Evolutionary conservation across 1,140 invertebrate species (phyloP), one percentile per base, ranked within the genome.

Genomic region (Phymorhynchus buccinoides): DNA sequence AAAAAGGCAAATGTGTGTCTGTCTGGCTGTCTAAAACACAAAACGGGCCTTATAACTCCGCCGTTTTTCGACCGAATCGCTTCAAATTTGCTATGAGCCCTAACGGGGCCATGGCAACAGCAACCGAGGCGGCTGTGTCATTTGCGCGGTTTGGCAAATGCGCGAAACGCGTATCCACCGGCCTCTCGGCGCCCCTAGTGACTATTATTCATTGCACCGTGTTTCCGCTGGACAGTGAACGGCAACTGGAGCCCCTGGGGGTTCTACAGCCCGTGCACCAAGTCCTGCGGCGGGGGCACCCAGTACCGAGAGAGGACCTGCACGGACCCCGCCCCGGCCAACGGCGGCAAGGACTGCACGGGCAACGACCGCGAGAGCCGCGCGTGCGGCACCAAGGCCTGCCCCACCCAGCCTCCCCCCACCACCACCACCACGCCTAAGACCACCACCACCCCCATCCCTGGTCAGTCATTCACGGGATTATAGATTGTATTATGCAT

Each of bases 241-340:
- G 92, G 92, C 35, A 78, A 84, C 39, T 93, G 91, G 91, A 88
- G 85, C 27, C 82, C 75, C 0, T 96, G 75, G 94, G 95, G 22
- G 95, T 96, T 52, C 95, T 99, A 97, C 97, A 96, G 96, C 16
- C 95, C 96, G 4, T 99, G 98, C 93, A 97, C 96, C 88, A 96
- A 96, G 0, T 96, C 96, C 0, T 99, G 98, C 92, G 97, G 97
- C 0, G 96, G 97, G 91, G 98, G 97, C 0, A 94, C 96, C 52
- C 95, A 96, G 18, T 96, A 95, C 84, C 95, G 97, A 9, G 95
- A 87, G 37, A 84, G 92, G 27, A 87, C 87, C 18, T 93, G 92
- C 85, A 90, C 85, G 14, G 88, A 86, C 68, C 90, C 90, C 14
- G 83, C 84, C 83, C 90, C 91, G 18, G 88, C 88, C 35, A 90